These are phyloP conservation scores for Tapirus terrestris DNA, from an alignment of 2,113 vertebrate species.

Conservation along the genomic window DNA sequence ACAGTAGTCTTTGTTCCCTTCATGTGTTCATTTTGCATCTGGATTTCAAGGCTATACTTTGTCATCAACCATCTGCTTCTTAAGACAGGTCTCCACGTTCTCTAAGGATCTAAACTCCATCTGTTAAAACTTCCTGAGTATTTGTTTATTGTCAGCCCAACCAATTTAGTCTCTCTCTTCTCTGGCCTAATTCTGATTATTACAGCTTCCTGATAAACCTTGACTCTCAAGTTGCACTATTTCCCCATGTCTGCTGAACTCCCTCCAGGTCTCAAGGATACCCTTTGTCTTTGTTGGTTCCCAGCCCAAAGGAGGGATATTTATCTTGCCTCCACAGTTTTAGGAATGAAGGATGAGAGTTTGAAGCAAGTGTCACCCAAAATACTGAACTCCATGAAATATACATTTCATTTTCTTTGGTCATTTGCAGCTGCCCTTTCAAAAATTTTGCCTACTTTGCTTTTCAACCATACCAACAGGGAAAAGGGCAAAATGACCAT, in stretches of 20 bases:
- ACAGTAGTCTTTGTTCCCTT: not conserved
- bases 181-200: not conserved
- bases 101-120: constrained; percentile 46
- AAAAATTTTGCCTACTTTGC: constrained; percentile 36
- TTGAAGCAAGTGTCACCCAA: constrained; percentile 11
- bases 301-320: not conserved
- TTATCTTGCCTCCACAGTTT: not conserved
- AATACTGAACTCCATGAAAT: not conserved
- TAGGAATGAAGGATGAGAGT: constrained; percentile 30
- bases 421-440: constrained; percentile 49
- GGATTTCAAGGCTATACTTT: constrained; percentile 49
- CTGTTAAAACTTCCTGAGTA: constrained; percentile 39
- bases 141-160: not conserved
- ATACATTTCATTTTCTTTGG: constrained; percentile 25
- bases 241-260: not conserved
- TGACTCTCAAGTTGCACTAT: not conserved
- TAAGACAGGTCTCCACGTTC: constrained; percentile 22
- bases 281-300: not conserved
- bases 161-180: not conserved
- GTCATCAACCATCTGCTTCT: constrained; percentile 52
- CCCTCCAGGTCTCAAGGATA: not conserved
- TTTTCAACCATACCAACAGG: not conserved
- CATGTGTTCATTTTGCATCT: not conserved
- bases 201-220: not conserved
- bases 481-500: not conserved